Percentiles rank a stretch among this genome's conserved stretches.
phyloP scores from a whole-genome alignment of 2,888 invertebrate genomes.

The Hydraecia micacea region DNA sequence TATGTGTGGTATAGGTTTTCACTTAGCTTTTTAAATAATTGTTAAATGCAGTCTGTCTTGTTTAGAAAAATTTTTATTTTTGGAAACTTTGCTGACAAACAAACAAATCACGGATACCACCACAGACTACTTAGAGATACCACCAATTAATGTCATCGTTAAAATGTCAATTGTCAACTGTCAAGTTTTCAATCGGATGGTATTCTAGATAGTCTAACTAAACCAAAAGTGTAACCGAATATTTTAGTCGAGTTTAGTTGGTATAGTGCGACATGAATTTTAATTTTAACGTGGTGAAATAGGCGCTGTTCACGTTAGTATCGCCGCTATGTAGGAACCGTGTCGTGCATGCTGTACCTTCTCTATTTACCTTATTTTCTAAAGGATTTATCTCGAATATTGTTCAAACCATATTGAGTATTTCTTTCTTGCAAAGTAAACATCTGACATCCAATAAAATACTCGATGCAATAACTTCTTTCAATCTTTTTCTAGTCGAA shows the following conservation, averaged over 20 bases:
- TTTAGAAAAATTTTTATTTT: not conserved
- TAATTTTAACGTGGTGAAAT: not conserved
- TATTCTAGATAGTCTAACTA: not conserved
- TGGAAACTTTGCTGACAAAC: slow-evolving; percentile 24
- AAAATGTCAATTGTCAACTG: not conserved
- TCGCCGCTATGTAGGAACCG: not conserved
- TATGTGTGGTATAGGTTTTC: not conserved
- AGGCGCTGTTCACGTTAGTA: not conserved
- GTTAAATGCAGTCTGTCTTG: not conserved
- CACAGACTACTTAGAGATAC: no score
- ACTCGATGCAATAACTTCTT: not conserved
- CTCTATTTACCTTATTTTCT: not conserved
- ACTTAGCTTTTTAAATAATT: not conserved
- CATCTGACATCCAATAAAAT: not conserved
- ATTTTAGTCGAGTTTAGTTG: slow-evolving; percentile 1
- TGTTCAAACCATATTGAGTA: not conserved
- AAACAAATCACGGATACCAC: slow-evolving; percentile 17
- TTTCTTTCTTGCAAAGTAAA: not conserved
- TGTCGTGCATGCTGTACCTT: not conserved
- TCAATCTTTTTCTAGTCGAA: not conserved
- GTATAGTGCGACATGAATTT: not conserved
- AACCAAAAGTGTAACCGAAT: not conserved
- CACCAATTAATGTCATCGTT: slow-evolving; percentile 1
- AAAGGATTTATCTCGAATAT: not conserved
- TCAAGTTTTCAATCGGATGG: not conserved